A percentile compares a stretch with the other conserved stretches of the same genome.
phyloP scores from a whole-genome alignment of 2,888 invertebrate species.

The Trichacis sp. region DNA sequence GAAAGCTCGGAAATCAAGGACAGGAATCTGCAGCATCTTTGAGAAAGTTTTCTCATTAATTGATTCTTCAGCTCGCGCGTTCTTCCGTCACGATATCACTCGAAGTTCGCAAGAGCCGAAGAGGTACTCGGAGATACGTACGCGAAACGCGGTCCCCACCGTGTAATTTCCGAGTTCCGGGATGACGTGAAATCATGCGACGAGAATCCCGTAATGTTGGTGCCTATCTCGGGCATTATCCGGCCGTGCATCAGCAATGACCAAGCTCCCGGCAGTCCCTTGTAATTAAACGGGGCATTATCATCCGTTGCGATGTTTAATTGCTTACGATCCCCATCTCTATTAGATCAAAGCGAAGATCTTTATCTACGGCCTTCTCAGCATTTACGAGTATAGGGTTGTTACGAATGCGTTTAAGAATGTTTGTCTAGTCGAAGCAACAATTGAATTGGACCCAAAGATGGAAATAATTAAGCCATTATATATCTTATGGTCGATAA shows the following conservation, averaged over 20 bases:
- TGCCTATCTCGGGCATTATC: slow-evolving; percentile 43
- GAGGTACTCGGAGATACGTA: slow-evolving; percentile 18
- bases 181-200: slow-evolving; percentile 45
- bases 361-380: slow-evolving; percentile 35
- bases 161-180: slow-evolving; percentile 39
- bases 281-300: slow-evolving; percentile 53
- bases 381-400: slow-evolving; percentile 32
- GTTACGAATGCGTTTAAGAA: slow-evolving; percentile 28
- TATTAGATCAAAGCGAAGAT: slow-evolving; percentile 47
- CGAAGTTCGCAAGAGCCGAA: slow-evolving; percentile 12
- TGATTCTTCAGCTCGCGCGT: slow-evolving; percentile 8
- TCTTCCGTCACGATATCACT: slow-evolving; percentile 9
- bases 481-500: no score
- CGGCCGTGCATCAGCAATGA: slow-evolving; percentile 35
- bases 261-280: slow-evolving; percentile 37
- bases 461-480: no score
- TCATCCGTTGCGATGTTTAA: slow-evolving; percentile 51
- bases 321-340: slow-evolving; percentile 48
- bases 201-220: slow-evolving; percentile 43
- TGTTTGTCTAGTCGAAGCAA: no score
- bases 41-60: neutral
- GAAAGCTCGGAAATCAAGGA: neutral
- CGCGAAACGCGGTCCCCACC: slow-evolving; percentile 20
- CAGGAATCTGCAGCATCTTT: neutral
- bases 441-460: no score